Conservation (phyloP, 2,888 invertebrate genomes). For the Leptinotarsa rubiginosa region DNA sequence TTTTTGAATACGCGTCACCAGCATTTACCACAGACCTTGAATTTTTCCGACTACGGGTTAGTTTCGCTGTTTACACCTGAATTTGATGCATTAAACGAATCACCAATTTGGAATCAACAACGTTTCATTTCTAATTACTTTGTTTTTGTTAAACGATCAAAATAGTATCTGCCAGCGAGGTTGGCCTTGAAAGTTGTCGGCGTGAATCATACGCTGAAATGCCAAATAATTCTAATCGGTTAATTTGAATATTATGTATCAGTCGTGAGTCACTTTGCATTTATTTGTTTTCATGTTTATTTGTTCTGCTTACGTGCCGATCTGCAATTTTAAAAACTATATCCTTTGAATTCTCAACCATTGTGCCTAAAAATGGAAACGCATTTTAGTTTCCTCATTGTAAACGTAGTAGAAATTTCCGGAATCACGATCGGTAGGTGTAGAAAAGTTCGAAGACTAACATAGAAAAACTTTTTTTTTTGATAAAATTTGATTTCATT, state of each 20-base stretch:
- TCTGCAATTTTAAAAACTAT: neutral
- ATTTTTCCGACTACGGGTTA: neutral
- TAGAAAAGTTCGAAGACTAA: too few species aligned
- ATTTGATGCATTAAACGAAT: conserved; percentile 24
- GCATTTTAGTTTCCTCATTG: neutral
- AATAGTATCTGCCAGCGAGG: conserved; percentile 1
- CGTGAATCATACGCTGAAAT: conserved; percentile 16
- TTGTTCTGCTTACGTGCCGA: neutral
- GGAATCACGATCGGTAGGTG: too few species aligned
- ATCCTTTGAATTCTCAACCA: neutral
- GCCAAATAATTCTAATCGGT: conserved; percentile 11
- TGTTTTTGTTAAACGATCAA: conserved; percentile 10
- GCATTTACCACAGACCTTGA: neutral
- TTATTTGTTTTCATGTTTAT: neutral
- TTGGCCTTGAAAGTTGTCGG: conserved; percentile 2
- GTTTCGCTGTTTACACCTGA: conserved; percentile 22
- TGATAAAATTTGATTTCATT: too few species aligned
- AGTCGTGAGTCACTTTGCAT: neutral
- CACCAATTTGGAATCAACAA: conserved; percentile 13
- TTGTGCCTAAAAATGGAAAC: neutral
- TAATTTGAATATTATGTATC: conserved; percentile 3
- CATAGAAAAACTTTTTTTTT: too few species aligned
- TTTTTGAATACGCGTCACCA: too few species aligned
- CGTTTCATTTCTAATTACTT: conserved; percentile 17
- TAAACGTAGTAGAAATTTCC: neutral